phyloP scores from a whole-genome alignment of 1,140 invertebrate species.

The Probaryconus sp. region DNA sequence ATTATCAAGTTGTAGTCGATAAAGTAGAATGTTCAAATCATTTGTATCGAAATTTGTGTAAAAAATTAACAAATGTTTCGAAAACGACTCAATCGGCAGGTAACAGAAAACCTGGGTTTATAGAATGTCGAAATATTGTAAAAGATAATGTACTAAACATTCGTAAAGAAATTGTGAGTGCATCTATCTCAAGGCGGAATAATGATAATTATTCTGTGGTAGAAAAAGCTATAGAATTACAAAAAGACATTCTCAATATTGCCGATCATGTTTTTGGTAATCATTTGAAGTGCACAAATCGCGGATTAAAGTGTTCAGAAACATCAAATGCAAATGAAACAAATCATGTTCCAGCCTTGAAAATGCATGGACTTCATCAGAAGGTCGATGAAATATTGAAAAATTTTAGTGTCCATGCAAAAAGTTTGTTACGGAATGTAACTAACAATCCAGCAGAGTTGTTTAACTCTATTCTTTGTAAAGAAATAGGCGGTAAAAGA shows the following conservation, averaged over 20 bases:
- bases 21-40: constrained; percentile 72
- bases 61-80: constrained; percentile 45
- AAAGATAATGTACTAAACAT: neutral
- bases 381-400: neutral
- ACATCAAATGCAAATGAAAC: neutral
- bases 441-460: neutral
- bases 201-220: no score
- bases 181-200: neutral
- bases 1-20: constrained; percentile 58
- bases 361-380: neutral
- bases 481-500: neutral
- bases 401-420: neutral
- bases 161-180: neutral
- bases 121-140: neutral
- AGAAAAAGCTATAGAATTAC: constrained; percentile 8
- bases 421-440: neutral
- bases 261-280: constrained; percentile 13
- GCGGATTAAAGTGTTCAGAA: neutral
- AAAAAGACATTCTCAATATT: constrained; percentile 13
- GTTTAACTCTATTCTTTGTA: neutral
- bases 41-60: constrained; percentile 62
- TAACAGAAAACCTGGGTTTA: neutral
- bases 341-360: neutral
- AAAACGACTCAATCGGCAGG: constrained; percentile 6
- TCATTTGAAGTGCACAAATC: neutral